A percentile compares a stretch with the other conserved stretches of the same genome.
phyloP scores from a whole-genome alignment of 2,797 vertebrate species.

The Manis pentadactyla region DNA sequence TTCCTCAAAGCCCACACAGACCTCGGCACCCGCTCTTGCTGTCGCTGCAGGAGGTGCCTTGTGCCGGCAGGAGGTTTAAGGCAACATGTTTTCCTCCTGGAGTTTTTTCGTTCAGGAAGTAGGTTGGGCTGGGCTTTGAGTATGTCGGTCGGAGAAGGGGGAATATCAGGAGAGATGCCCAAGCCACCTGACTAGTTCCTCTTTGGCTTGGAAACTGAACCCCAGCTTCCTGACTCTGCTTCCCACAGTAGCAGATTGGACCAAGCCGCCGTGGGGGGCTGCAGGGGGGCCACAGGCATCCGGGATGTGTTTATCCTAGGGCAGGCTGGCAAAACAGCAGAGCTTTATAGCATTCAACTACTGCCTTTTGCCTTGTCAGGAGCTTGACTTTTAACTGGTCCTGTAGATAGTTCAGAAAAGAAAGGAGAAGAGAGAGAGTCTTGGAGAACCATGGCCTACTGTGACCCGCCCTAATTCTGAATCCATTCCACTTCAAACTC shows the following conservation, averaged over 20 bases:
- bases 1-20: constrained; percentile 17
- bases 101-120: not conserved
- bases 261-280: not conserved
- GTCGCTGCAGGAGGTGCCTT: not conserved
- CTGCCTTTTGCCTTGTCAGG: not conserved
- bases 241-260: not conserved
- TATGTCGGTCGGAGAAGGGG: not conserved
- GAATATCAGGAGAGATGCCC: not conserved
- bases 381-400: constrained; percentile 45
- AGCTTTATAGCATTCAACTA: constrained; percentile 20
- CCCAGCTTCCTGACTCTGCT: not conserved
- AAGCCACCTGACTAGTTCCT: not conserved
- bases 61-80: not conserved
- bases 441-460: not conserved
- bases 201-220: not conserved
- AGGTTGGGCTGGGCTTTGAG: not conserved
- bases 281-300: constrained; percentile 19
- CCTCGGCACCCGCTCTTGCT: not conserved
- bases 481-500: not conserved
- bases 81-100: not conserved
- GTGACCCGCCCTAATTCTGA: not conserved
- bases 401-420: not conserved
- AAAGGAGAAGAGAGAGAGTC: not conserved
- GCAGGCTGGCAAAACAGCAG: constrained; percentile 4
- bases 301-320: not conserved